Evolutionary conservation across 2,888 invertebrate genomes (phyloP).

Genomic region (Cheilosia grossa): DNA sequence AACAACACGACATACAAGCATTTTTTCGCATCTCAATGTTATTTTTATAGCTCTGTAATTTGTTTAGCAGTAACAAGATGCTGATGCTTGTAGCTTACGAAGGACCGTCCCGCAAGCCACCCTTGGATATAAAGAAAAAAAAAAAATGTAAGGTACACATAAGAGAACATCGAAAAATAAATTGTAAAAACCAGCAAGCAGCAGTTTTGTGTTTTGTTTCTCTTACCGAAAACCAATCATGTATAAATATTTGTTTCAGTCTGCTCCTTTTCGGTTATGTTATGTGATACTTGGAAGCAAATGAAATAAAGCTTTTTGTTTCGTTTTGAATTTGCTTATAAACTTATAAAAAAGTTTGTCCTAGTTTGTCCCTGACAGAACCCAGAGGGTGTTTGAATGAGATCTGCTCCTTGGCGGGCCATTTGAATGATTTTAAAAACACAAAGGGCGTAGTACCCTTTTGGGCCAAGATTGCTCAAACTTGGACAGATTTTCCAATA

Average conservation of each 20-base stretch:
- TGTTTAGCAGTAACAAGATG: slow-evolving; percentile 47
- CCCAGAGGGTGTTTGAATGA: too few relatives aligned
- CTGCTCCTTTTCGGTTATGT: not conserved
- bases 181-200: slow-evolving; percentile 7
- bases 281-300: not conserved
- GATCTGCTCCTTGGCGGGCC: too few relatives aligned
- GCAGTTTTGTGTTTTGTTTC: not conserved
- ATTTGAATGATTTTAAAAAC: too few relatives aligned
- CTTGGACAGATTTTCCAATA: too few relatives aligned
- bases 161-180: slow-evolving; percentile 1
- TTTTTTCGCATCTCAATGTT: slow-evolving; percentile 28
- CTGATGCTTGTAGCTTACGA: slow-evolving; percentile 25
- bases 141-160: slow-evolving; percentile 2
- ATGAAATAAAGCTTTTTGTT: too few relatives aligned
- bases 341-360: too few relatives aligned
- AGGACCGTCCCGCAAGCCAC: not conserved
- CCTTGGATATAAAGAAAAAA: slow-evolving; percentile 16
- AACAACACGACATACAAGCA: slow-evolving; percentile 11
- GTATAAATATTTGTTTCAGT: too few relatives aligned
- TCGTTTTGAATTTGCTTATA: too few relatives aligned
- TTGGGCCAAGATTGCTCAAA: too few relatives aligned
- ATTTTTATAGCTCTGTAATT: slow-evolving; percentile 49
- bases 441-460: too few relatives aligned
- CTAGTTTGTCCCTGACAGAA: too few relatives aligned
- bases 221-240: not conserved